Base-by-base conservation (phyloP, 2,113 vertebrate species). In the Sisor rabdophorus region DNA sequence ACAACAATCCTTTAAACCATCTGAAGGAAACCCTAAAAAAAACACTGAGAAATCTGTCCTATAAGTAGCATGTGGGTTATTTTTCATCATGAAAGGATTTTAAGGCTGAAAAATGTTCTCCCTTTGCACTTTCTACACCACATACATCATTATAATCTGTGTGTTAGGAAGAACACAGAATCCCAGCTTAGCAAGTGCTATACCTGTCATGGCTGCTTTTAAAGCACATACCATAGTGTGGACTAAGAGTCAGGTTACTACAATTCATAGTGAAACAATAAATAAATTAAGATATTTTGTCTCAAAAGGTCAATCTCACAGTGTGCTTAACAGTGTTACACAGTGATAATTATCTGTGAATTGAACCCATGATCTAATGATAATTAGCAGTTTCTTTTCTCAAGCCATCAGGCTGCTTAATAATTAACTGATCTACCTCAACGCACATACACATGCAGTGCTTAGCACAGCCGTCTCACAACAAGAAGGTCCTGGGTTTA, bases 191-290 rank as follows among this genome's bases (percentile, higher is more conserved):
- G 79, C 75, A 79, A 63, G 79, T 85, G 86, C 81, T 52, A 48
- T 69, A 86, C 81, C 87, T 87, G 84, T 87, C 85, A 85, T 64
- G 76, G 67, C 83, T 73, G 78, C 44, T 77, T 73, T 80, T 76
- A 65, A 44, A 50, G 83, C 74, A 78, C 3, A 87, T 79, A 84
- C 58, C 30, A 54, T 63, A 26, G 56, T 48, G 56, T 3, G 59
- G 75, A 81, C 8, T 52, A 59, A 24, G 50, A 55, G 47, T 53
- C 50, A 65, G 73, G 64, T 60, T 70, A 56, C 68, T 70, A 48
- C 44, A 48, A 67, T 17, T 50, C 13, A 28, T 52, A 30, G 4
- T 12, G 30, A 17, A 52, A 30, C 22, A 52, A 50, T 48, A 26
- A 48, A 26, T 0, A 0, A 22, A 67, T 50, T 26, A 48, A 67